Percentiles rank a stretch among this genome's conserved stretches.
phyloP scores from a whole-genome alignment of 2,888 invertebrate genomes.

The Drosophila kanekoi region DNA sequence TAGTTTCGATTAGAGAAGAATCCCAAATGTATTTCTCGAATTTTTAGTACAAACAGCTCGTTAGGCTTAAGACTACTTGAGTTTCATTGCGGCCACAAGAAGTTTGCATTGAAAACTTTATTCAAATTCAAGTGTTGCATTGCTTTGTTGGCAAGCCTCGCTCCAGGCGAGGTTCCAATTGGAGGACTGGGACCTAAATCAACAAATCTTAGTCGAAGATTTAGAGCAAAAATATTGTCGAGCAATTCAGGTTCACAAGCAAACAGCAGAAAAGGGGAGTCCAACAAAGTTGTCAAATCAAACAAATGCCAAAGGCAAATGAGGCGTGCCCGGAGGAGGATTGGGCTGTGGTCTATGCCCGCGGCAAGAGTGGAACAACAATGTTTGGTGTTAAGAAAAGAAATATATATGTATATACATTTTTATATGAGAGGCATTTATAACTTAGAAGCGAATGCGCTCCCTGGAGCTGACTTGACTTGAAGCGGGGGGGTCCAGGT shows the following conservation, averaged over 20 bases:
- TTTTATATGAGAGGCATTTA: slow-evolving; percentile 64
- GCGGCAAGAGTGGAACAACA: not conserved
- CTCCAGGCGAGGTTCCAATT: not conserved
- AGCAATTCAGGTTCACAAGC: slow-evolving; percentile 34
- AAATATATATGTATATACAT: too few species aligned
- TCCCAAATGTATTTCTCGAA: not conserved
- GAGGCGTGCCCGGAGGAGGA: slow-evolving; percentile 25
- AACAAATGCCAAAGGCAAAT: slow-evolving; percentile 49
- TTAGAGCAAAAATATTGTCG: slow-evolving; percentile 34
- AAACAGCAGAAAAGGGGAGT: slow-evolving; percentile 32
- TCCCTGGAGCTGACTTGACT: slow-evolving; percentile 3
- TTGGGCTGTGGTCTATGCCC: too few species aligned
- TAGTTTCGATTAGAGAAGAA: not conserved
- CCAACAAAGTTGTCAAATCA: slow-evolving; percentile 79
- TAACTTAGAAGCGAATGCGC: slow-evolving; percentile 32
- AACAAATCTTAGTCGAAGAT: slow-evolving; percentile 60
- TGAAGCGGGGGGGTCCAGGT: slow-evolving; percentile 22
- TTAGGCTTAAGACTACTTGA: slow-evolving; percentile 29
- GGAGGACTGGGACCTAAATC: slow-evolving; percentile 54
- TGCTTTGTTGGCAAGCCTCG: not conserved
- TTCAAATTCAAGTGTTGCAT: slow-evolving; percentile 40
- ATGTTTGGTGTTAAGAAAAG: slow-evolving; percentile 67
- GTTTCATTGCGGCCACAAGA: slow-evolving; percentile 6
- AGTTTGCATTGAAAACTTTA: slow-evolving; percentile 31
- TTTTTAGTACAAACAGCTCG: slow-evolving; percentile 34